A percentile compares a stretch with the other conserved stretches of the same genome.
These are phyloP conservation scores for Drosophila nasuta DNA, from an alignment of 1,140 invertebrate genomes.

Conservation along the genomic window DNA sequence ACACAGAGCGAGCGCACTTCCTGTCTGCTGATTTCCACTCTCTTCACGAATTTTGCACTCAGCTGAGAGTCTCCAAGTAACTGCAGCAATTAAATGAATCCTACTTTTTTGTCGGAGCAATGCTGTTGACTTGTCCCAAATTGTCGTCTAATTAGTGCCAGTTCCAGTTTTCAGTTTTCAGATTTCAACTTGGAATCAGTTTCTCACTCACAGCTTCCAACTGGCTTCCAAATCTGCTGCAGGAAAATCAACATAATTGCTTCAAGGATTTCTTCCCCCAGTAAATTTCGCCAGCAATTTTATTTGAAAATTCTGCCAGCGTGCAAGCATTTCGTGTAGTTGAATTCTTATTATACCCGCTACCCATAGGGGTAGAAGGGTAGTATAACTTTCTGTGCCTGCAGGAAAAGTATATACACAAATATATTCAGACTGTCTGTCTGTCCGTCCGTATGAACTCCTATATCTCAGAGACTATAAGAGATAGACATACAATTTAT, in stretches of 20 bases:
- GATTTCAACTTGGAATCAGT: background rate
- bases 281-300: slow-evolving; percentile 29
- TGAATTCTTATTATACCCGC: slow-evolving; percentile 44
- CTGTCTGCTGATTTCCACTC: slow-evolving; percentile 49
- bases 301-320: slow-evolving; percentile 43
- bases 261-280: slow-evolving; percentile 30
- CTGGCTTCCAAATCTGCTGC: slow-evolving; percentile 3
- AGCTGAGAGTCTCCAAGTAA: background rate
- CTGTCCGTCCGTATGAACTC: too few relatives aligned
- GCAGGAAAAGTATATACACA: too few relatives aligned
- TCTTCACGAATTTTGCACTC: background rate
- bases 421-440: too few relatives aligned
- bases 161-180: slow-evolving; percentile 18
- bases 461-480: too few relatives aligned
- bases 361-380: too few relatives aligned
- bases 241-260: slow-evolving; percentile 74
- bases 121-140: slow-evolving; percentile 24
- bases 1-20: slow-evolving; percentile 6
- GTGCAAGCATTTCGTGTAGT: slow-evolving; percentile 46
- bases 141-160: slow-evolving; percentile 43
- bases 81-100: slow-evolving; percentile 45
- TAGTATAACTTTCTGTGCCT: too few relatives aligned
- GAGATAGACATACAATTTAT: too few relatives aligned
- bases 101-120: background rate
- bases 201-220: background rate